Base-by-base conservation (phyloP, 2,888 invertebrate species). In the Lithophane ornitopus region DNA sequence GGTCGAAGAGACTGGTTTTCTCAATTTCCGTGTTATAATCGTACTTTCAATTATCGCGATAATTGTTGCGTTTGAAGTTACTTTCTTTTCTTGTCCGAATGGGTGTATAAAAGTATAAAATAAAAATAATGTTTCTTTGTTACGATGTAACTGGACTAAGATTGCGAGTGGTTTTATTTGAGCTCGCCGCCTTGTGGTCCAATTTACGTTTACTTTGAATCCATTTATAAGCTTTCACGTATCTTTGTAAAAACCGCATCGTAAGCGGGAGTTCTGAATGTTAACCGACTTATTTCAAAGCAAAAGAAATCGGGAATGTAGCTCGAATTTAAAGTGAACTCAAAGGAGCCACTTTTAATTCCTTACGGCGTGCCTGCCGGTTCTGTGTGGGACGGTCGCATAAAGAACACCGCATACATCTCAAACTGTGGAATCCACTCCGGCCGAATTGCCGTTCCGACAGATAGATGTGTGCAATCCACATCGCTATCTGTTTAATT, bases 401-500 rank as follows among this genome's bases (percentile, higher is more conserved):
- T 87, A 87, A 76, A 81, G 76, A 65, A 70, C 61, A 68, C 78
- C 49, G 62, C 80, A 76, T 74, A 70, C 71, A 80, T 81, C 68
- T 79, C 41, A 11, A 74, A 79, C 61, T 65, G 68, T 65, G 62
- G 70, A 74, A 80, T 78, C 66, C 75, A 63, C 69, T 76, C 26
- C 49, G 68, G 69, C 77, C 80, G 82, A 80, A 86, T 80, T 75
- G 71, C 78, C 54, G 73, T 65, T 68, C 68, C 81, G 66, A 79
- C 76, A 77, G 84, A 88, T 84, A 79, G 73, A 81, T 87, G 83
- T 85, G 81, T 76, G 78, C 81, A 82, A 87, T 85, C 65, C 81
- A 82, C 74, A 80, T 81, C 59, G 82, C 69, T 89, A 89, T 89
- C 89, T 85, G 87, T 90, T 91, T 91, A 92, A 92, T 92, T 91